These are phyloP conservation scores for Mormyrops attenuatus DNA, from an alignment of 2,797 vertebrate genomes.

Conservation along the genomic window DNA sequence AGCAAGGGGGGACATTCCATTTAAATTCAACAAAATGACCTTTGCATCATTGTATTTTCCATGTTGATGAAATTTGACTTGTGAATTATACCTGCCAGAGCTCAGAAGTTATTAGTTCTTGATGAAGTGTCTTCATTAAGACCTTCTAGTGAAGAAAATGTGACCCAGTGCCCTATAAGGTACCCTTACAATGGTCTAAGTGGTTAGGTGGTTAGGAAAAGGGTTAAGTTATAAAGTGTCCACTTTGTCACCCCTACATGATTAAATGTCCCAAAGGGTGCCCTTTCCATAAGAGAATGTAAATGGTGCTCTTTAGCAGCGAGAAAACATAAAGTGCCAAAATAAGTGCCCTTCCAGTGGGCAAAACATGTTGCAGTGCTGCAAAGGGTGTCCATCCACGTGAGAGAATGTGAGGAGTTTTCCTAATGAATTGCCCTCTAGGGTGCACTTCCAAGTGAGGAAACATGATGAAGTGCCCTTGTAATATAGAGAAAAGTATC, in stretches of 20 bases:
- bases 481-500: not conserved
- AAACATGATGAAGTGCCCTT: not conserved
- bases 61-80: not conserved
- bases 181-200: not conserved
- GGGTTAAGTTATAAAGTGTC: not conserved
- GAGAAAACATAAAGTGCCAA: not conserved
- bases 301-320: not conserved
- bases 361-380: not conserved
- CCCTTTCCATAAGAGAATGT: not conserved
- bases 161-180: not conserved
- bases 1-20: not conserved
- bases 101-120: not conserved
- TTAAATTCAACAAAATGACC: not conserved
- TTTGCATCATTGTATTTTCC: not conserved
- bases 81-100: not conserved
- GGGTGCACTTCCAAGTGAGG: not conserved
- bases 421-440: not conserved
- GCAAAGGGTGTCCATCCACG: not conserved
- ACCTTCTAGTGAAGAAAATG: not conserved
- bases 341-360: not conserved
- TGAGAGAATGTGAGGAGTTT: not conserved
- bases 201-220: not conserved
- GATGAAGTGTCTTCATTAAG: not conserved
- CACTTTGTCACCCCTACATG: not conserved
- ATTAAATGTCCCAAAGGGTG: not conserved